Percentiles rank a stretch among this genome's conserved stretches.
Evolutionary conservation across 2,797 vertebrate species (phyloP).

Genomic region (Onychomys torridus): DNA sequence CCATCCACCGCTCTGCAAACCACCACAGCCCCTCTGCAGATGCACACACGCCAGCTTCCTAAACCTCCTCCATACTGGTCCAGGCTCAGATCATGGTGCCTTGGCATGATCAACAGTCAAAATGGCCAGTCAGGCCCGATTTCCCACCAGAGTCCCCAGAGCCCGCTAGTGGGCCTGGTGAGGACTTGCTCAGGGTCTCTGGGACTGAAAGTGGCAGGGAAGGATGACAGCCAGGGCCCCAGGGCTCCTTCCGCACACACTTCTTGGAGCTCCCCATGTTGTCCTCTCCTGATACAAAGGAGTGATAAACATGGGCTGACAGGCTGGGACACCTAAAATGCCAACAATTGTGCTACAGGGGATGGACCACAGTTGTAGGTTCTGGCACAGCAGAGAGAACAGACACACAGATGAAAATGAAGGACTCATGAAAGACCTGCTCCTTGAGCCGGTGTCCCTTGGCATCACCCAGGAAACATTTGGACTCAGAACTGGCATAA

Average conservation of each 20-base stretch:
- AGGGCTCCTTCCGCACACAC: neutral
- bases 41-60: neutral
- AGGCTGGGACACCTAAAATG: neutral
- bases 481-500: neutral
- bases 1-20: fast-evolving
- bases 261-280: neutral
- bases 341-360: neutral
- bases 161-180: neutral
- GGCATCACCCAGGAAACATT: neutral
- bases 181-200: fast-evolving
- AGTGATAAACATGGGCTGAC: fast-evolving
- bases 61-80: neutral
- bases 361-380: slow-evolving; percentile 78
- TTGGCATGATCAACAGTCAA: neutral
- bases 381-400: neutral
- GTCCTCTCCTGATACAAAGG: neutral
- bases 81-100: neutral
- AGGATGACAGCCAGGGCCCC: fast-evolving
- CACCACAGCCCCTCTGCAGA: fast-evolving
- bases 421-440: fast-evolving
- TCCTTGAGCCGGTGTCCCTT: too few species aligned
- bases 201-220: fast-evolving
- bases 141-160: neutral
- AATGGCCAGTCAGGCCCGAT: fast-evolving
- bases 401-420: too few species aligned